A percentile compares a stretch with the other conserved stretches of the same genome.
These are phyloP conservation scores for Monochamus saltuarius DNA, from an alignment of 1,140 invertebrate genomes.

Conservation along the genomic window DNA sequence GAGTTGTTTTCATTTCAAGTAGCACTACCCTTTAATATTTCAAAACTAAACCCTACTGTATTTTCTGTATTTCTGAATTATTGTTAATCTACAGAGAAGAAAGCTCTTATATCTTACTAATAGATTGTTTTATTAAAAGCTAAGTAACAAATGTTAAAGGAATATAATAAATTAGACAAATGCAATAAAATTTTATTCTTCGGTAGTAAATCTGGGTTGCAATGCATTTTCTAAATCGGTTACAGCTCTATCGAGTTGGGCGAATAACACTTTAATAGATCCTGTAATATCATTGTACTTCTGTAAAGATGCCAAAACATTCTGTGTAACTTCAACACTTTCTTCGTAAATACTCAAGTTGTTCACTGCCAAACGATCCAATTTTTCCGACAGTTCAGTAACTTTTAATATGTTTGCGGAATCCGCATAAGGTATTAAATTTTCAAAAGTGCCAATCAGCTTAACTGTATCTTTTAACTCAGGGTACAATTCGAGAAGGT, in stretches of 20 bases:
- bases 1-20: no score
- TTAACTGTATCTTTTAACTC: conserved; percentile 44
- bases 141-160: no score
- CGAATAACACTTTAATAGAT: conserved; percentile 45
- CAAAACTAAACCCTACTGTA: no score
- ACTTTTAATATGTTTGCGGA: conserved; percentile 41
- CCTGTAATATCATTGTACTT: conserved; percentile 47
- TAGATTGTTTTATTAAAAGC: no score
- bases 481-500: conserved; percentile 45
- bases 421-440: conserved; percentile 36
- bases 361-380: conserved; percentile 36
- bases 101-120: no score
- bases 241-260: conserved; percentile 43
- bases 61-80: no score
- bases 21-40: no score
- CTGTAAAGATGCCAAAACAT: conserved; percentile 43
- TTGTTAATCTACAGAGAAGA: no score
- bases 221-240: conserved; percentile 41
- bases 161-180: no score
- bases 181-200: conserved; percentile 30
- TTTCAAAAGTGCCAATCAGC: conserved; percentile 39
- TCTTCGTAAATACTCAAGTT: conserved; percentile 43
- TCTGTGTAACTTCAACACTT: conserved; percentile 38
- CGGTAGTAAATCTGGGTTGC: conserved; percentile 34
- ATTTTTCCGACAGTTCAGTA: conserved; percentile 38